These are phyloP conservation scores for Trachemys scripta DNA, from an alignment of 2,113 vertebrate genomes.

Conservation along the genomic window DNA sequence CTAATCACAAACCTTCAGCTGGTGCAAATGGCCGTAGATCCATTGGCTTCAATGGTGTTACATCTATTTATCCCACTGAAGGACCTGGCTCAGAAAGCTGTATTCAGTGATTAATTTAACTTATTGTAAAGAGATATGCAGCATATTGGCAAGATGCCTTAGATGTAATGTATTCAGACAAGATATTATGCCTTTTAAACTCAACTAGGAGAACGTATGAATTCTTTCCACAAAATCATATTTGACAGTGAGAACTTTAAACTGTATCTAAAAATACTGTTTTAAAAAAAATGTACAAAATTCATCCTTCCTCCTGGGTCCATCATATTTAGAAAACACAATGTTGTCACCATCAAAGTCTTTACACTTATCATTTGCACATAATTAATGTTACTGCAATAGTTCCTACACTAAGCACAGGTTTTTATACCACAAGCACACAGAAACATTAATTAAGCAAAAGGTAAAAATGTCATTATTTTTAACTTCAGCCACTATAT, in stretches of 20 bases:
- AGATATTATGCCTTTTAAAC: not conserved
- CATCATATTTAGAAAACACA: not conserved
- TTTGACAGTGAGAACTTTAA: not conserved
- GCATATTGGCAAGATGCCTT: not conserved
- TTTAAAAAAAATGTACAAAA: not conserved
- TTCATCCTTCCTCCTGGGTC: accelerated
- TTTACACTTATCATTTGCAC: not conserved
- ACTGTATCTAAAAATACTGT: not conserved
- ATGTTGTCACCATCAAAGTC: not conserved
- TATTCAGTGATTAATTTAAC: not conserved
- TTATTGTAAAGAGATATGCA: not conserved
- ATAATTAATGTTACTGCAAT: not conserved
- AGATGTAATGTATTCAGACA: not conserved
- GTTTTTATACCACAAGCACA: not conserved
- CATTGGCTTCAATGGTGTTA: not conserved
- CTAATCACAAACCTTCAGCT: not conserved
- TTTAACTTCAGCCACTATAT: slow-evolving; percentile 1
- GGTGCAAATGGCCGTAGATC: not conserved
- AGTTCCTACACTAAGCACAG: slow-evolving; percentile 27
- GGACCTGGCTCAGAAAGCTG: not conserved
- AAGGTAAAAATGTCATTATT: not conserved
- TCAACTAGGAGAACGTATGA: not conserved
- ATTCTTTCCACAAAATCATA: not conserved
- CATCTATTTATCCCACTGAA: not conserved
- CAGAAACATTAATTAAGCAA: not conserved